Evolutionary conservation across 2,113 vertebrate species (phyloP).

Genomic region (Nothoprocta perdicaria): DNA sequence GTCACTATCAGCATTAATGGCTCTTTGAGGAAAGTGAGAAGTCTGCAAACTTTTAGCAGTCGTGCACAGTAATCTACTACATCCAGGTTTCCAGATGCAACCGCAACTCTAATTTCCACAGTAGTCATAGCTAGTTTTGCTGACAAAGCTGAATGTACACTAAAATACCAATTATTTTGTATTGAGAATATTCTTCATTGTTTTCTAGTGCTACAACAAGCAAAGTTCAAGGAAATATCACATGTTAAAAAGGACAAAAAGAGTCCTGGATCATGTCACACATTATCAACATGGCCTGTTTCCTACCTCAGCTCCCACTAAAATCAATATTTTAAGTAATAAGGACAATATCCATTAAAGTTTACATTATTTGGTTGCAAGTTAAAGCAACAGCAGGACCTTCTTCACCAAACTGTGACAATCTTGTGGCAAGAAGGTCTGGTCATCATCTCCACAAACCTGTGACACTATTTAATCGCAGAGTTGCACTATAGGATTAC

Average conservation of each 20-base stretch:
- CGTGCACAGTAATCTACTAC: neutral
- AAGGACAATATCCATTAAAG: neutral
- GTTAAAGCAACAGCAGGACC: neutral
- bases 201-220: neutral
- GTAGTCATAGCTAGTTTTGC: slow-evolving; percentile 23
- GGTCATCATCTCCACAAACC: too few species aligned
- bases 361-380: neutral
- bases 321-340: neutral
- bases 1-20: neutral
- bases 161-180: neutral
- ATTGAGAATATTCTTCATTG: neutral
- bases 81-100: slow-evolving; percentile 34
- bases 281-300: neutral
- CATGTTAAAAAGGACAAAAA: neutral
- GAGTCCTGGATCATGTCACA: neutral
- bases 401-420: too few species aligned
- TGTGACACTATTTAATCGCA: too few species aligned
- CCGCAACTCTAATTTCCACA: slow-evolving; percentile 7
- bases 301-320: neutral
- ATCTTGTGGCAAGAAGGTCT: too few species aligned
- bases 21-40: slow-evolving; percentile 21
- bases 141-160: neutral
- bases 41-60: neutral
- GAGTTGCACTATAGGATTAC: too few species aligned
- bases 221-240: neutral